phyloP scores from a whole-genome alignment of 2,113 vertebrate species.

The Muntiacus reevesi region DNA sequence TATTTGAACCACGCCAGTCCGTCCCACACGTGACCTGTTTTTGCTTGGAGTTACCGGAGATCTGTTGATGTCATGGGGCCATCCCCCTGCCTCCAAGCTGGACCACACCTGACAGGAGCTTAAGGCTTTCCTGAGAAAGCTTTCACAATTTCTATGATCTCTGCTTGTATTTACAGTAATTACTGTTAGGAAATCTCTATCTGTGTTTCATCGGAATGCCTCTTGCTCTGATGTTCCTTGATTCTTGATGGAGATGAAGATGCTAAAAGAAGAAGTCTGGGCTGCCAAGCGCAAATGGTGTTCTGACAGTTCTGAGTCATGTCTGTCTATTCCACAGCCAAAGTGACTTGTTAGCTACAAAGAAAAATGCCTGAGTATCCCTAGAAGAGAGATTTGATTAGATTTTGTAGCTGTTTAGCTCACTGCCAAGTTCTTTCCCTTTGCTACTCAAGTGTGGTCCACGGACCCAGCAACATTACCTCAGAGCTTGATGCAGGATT shows the following conservation, averaged over 20 bases:
- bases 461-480: background rate
- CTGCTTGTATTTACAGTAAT: background rate
- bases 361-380: background rate
- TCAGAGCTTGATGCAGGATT: background rate
- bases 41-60: background rate
- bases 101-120: background rate
- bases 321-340: background rate
- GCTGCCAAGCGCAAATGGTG: background rate
- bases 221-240: background rate
- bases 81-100: background rate
- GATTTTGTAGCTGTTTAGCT: background rate
- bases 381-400: background rate
- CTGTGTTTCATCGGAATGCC: background rate
- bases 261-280: background rate
- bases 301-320: background rate
- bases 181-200: background rate
- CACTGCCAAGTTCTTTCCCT: background rate
- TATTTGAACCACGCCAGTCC: background rate
- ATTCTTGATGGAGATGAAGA: background rate
- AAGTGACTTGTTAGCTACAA: background rate
- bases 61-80: background rate
- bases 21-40: background rate
- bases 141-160: background rate
- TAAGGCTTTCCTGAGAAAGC: constrained; percentile 32
- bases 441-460: background rate